Evolutionary conservation across 2,888 invertebrate species (phyloP).

Genomic region (Lucinisca nassula): DNA sequence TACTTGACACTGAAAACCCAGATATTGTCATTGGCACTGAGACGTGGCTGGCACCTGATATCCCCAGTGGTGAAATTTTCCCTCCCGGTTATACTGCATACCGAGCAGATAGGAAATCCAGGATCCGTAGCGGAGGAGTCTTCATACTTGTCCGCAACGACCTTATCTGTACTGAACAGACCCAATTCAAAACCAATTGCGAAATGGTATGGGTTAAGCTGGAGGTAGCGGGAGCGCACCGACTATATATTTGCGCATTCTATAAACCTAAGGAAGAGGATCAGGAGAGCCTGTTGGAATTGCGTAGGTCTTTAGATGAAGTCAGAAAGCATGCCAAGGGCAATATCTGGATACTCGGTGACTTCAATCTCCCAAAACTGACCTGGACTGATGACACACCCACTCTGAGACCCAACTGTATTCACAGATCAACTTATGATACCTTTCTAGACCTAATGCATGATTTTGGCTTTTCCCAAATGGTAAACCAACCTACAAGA

Average conservation of each 20-base stretch:
- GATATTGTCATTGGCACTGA: constrained; percentile 4
- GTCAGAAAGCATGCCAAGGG: background rate
- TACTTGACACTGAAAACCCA: background rate
- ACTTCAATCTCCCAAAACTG: constrained; percentile 6
- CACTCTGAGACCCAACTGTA: background rate
- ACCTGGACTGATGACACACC: background rate
- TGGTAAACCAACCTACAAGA: background rate
- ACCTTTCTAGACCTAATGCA: background rate
- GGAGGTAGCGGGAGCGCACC: background rate
- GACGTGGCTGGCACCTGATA: background rate
- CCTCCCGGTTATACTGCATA: background rate
- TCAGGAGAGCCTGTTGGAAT: background rate
- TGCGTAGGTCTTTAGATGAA: background rate
- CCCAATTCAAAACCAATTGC: background rate
- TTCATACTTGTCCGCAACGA: background rate
- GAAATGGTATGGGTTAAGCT: constrained; percentile 6
- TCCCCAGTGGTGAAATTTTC: background rate
- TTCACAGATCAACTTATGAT: background rate
- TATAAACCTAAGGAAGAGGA: constrained; percentile 1
- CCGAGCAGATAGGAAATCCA: background rate
- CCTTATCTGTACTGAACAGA: background rate
- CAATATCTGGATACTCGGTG: background rate
- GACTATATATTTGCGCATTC: background rate
- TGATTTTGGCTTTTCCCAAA: background rate
- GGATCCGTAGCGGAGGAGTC: background rate